Conservation (phyloP, 2,888 invertebrate genomes). For the Charanyca ferruginea region DNA sequence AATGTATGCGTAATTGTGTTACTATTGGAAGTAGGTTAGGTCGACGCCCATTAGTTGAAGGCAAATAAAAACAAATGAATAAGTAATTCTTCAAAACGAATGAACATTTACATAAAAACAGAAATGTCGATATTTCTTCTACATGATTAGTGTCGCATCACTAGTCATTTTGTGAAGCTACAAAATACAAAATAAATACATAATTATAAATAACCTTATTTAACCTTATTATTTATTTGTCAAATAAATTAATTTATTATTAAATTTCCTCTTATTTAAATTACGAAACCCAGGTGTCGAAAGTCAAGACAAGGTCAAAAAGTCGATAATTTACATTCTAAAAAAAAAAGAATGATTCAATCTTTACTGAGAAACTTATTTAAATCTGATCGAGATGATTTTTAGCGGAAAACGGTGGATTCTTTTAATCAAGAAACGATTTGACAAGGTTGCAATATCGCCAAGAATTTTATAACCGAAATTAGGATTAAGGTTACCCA, state of each 20-base stretch:
- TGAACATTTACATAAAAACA: background rate
- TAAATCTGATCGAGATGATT: background rate
- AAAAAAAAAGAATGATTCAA: constrained; percentile 28
- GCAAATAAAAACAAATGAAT: constrained; percentile 7
- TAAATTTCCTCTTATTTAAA: background rate
- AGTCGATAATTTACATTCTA: constrained; percentile 5
- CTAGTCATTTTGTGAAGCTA: background rate
- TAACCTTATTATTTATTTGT: constrained; percentile 15
- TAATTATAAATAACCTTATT: too few relatives aligned
- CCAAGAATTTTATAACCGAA: background rate
- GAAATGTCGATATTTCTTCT: constrained; percentile 2
- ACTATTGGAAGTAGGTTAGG: constrained; percentile 36
- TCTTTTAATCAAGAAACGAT: background rate
- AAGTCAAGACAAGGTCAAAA: constrained; percentile 20
- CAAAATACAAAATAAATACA: background rate
- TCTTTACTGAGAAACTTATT: constrained; percentile 37
- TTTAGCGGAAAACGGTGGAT: constrained; percentile 5
- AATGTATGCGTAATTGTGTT: constrained; percentile 36
- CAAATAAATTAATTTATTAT: constrained; percentile 22
- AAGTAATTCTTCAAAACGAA: constrained; percentile 5
- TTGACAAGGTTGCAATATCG: background rate
- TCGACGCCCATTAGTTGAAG: constrained; percentile 3
- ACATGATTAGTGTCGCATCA: background rate
- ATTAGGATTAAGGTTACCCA: constrained; percentile 6
- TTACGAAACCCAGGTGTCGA: constrained; percentile 1